Evolutionary conservation across 2,113 vertebrate species (phyloP).

Genomic region (Gavialis gangeticus): DNA sequence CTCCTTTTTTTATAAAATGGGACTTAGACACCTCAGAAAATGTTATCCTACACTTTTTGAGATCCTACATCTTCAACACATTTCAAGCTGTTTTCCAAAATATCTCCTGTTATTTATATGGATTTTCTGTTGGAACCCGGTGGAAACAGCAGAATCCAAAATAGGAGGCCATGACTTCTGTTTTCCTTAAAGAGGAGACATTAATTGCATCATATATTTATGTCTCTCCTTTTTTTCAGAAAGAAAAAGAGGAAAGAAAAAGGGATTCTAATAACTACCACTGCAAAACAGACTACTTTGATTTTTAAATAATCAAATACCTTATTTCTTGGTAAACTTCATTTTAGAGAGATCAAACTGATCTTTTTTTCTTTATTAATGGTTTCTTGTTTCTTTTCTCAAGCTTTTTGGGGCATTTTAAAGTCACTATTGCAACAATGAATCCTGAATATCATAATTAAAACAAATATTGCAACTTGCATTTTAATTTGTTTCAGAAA

Average conservation of each 20-base stretch:
- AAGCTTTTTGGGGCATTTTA: neutral
- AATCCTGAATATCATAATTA: neutral
- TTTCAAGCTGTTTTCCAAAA: constrained; percentile 10
- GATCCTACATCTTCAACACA: neutral
- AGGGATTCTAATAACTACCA: neutral
- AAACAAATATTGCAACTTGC: neutral
- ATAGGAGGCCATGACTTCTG: neutral
- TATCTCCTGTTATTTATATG: neutral
- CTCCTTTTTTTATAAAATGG: neutral
- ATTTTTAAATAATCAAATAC: constrained; percentile 1
- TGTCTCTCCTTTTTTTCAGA: neutral
- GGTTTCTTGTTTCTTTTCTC: neutral
- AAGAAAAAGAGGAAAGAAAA: neutral
- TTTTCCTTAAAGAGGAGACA: neutral
- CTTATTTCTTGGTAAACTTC: neutral
- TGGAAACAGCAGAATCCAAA: neutral
- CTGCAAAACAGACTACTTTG: neutral
- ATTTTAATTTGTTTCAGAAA: neutral
- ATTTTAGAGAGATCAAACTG: neutral
- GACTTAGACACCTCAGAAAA: neutral
- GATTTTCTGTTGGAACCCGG: constrained; percentile 42
- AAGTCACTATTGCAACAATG: neutral
- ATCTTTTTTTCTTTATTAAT: neutral
- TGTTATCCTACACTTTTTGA: neutral
- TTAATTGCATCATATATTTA: neutral